Base-by-base conservation (phyloP, 2,888 invertebrate species). In the Tiliacea citrago region DNA sequence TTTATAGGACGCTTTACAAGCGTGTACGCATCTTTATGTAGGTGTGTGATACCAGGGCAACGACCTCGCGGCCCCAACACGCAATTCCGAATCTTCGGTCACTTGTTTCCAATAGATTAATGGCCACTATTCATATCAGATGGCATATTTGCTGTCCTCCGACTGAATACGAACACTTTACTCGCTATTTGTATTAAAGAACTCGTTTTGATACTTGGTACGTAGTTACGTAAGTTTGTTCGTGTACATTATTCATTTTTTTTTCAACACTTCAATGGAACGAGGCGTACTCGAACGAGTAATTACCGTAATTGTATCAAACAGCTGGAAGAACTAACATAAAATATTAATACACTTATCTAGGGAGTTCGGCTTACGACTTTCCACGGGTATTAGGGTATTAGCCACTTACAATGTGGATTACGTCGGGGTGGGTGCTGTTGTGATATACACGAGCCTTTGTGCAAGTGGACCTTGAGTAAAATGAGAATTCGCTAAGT, bases 401-500 rank as follows among this genome's bases (percentile, higher is more conserved):
- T 88, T 86, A 88, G 87, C 84, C 88, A 88, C 87, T 90, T 87
- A 91, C 89, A 91, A 90, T 88, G 86, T 85, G 88, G 82, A 84
- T 88, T 88, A 88, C 77, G 76, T 71, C 70, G 73, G 77, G 75
- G 62, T 79, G 89, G 88, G 74, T 87, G 89, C 89, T 91, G 89
- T 89, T 89, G 89, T 89, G 92, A 90, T 92, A 92, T 90, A 90
- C 89, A 88, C 86, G 77, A 68, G 88, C 89, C 91, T 92, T 92
- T 93, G 92, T 92, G 90, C 86, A 81, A 84, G 83, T 90, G 91
- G 92, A 92, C 91, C 92, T 91, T 90, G 90, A 91, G 90, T 85
- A 89, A 87, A 87, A 87, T 86, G 87, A 87, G 87, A 88, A 85
- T 88, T 91, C 90, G 90, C 91, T 92, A 91, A 92, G 91, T 91